A percentile compares a stretch with the other conserved stretches of the same genome.
phyloP scores from a whole-genome alignment of 2,113 vertebrate species.

The Taurulus bubalis region DNA sequence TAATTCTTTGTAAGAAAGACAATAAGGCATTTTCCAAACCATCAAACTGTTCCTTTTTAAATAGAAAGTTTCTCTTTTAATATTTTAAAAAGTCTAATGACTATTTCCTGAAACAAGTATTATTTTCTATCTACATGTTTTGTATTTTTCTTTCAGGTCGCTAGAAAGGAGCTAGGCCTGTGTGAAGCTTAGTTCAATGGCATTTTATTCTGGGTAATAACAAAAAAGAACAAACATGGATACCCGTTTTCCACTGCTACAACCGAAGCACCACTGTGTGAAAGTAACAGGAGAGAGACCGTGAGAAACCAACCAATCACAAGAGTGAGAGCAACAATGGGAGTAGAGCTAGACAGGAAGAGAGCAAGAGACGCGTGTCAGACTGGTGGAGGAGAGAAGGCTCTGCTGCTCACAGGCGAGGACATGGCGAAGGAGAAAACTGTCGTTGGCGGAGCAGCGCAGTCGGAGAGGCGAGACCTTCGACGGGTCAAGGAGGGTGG shows the following conservation, averaged over 20 bases:
- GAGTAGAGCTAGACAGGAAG: conserved; percentile 84
- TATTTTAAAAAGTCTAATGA: neutral
- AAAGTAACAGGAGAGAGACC: conserved; percentile 91
- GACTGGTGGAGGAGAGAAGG: conserved; percentile 84
- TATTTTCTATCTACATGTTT: neutral
- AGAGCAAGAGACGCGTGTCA: conserved; percentile 80
- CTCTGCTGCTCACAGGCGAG: conserved; percentile 65
- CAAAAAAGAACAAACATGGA: conserved; percentile 90
- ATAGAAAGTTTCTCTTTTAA: neutral
- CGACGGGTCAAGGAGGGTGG: conserved; percentile 58
- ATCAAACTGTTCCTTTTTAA: neutral
- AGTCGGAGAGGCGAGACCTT: conserved; percentile 73
- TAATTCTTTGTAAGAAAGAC: neutral
- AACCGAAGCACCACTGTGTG: conserved; percentile 97
- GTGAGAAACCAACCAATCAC: conserved; percentile 81
- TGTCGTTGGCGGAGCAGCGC: conserved; percentile 68
- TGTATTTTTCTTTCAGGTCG: conserved; percentile 80
- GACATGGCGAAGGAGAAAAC: conserved; percentile 73
- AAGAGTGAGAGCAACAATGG: conserved; percentile 75
- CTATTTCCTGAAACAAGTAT: neutral
- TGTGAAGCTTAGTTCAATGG: conserved; percentile 93
- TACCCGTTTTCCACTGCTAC: conserved; percentile 99
- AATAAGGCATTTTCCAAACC: neutral
- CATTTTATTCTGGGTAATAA: conserved; percentile 98
- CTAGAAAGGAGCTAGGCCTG: conserved; percentile 90